phyloP scores from a whole-genome alignment of 1,140 invertebrate species.

The Drosophila watanabei region DNA sequence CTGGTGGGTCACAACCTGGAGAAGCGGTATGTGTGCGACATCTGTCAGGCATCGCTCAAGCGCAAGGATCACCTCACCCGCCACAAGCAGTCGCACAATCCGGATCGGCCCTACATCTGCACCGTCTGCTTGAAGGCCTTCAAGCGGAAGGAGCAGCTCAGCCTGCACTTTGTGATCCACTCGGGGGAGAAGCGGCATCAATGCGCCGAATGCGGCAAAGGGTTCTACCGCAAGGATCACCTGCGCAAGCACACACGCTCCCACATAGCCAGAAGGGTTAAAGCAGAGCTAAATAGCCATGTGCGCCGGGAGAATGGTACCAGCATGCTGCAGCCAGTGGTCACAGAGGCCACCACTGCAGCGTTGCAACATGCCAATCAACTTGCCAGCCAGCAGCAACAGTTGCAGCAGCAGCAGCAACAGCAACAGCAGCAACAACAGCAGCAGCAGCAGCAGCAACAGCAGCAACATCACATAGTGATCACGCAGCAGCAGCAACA shows the following conservation, averaged over 20 bases:
- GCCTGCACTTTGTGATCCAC: constrained; percentile 94
- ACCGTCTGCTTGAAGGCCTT: constrained; percentile 94
- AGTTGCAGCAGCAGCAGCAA: constrained; percentile 67
- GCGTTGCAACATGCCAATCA: constrained; percentile 74
- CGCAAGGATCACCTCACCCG: constrained; percentile 93
- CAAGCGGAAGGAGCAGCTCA: constrained; percentile 94
- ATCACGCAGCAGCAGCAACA: constrained; percentile 72
- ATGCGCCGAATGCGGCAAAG: constrained; percentile 94
- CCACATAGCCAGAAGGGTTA: constrained; percentile 92
- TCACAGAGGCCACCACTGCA: constrained; percentile 71
- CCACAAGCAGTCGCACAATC: constrained; percentile 93
- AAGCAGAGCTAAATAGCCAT: constrained; percentile 91
- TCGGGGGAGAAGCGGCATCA: constrained; percentile 94
- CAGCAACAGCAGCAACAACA: constrained; percentile 67
- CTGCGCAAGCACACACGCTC: constrained; percentile 92
- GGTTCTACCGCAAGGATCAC: constrained; percentile 92
- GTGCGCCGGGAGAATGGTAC: constrained; percentile 79
- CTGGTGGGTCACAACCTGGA: constrained; percentile 92
- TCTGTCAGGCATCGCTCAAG: constrained; percentile 93
- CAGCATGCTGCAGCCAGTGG: constrained; percentile 81
- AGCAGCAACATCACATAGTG: constrained; percentile 73
- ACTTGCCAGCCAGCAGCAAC: constrained; percentile 62
- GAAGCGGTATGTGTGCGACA: constrained; percentile 93
- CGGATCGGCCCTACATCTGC: constrained; percentile 92
- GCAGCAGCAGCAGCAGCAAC: constrained; percentile 70